phyloP scores from a whole-genome alignment of 2,888 invertebrate species.

The Ophion obscuratus region DNA sequence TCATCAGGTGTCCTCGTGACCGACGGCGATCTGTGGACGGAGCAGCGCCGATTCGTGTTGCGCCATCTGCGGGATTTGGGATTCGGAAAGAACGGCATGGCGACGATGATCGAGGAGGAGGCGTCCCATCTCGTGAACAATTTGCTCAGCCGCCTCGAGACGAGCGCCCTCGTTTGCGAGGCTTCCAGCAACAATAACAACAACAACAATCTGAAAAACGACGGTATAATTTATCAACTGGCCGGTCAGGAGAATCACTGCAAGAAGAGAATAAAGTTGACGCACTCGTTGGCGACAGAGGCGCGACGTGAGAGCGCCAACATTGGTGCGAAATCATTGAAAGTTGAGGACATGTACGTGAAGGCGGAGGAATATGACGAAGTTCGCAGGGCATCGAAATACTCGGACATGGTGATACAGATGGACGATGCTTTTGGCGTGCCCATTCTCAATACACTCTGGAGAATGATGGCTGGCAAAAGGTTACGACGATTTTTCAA shows the following conservation, averaged over 20 bases:
- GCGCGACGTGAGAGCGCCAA: not conserved
- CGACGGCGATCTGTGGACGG: slow-evolving; percentile 90
- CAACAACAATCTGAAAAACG: slow-evolving; percentile 62
- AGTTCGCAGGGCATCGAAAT: slow-evolving; percentile 72
- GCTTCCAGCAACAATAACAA: slow-evolving; percentile 35
- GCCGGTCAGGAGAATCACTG: slow-evolving; percentile 54
- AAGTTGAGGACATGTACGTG: slow-evolving; percentile 78
- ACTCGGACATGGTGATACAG: slow-evolving; percentile 85
- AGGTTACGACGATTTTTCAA: slow-evolving; percentile 70
- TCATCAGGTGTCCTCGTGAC: slow-evolving; percentile 88
- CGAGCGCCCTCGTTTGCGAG: slow-evolving; percentile 8
- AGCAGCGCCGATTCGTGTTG: slow-evolving; percentile 91
- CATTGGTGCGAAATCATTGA: slow-evolving; percentile 59
- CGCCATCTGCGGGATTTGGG: slow-evolving; percentile 93
- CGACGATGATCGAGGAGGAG: slow-evolving; percentile 89
- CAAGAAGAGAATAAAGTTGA: slow-evolving; percentile 47
- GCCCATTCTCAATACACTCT: slow-evolving; percentile 91
- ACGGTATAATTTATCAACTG: slow-evolving; percentile 77
- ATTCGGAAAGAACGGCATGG: slow-evolving; percentile 92
- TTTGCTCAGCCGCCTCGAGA: slow-evolving; percentile 86
- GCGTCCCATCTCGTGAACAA: slow-evolving; percentile 87
- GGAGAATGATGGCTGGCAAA: slow-evolving; percentile 93
- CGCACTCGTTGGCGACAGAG: not conserved
- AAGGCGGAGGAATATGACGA: slow-evolving; percentile 78
- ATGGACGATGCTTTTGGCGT: slow-evolving; percentile 92